Evolutionary conservation across 2,113 vertebrate species (phyloP).

Genomic region (Strigops habroptila): DNA sequence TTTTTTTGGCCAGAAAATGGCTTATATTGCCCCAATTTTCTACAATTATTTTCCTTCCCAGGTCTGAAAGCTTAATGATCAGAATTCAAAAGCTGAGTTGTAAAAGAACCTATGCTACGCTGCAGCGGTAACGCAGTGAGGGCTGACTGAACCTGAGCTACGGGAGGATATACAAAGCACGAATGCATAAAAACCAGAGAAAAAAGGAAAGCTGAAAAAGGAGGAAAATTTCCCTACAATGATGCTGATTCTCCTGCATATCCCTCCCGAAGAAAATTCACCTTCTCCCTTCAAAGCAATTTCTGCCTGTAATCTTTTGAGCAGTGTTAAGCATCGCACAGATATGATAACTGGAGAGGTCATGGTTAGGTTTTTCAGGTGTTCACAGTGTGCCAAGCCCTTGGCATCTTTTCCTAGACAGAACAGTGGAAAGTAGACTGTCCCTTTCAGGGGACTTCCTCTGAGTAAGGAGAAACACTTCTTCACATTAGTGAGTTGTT

Average conservation of each 20-base stretch:
- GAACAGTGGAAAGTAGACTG: neutral
- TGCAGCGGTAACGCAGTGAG: neutral
- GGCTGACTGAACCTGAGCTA: neutral
- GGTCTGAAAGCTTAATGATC: neutral
- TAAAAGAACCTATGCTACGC: neutral
- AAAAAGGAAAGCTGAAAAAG: neutral
- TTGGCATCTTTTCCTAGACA: neutral
- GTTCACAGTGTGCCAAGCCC: neutral
- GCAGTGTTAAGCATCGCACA: neutral
- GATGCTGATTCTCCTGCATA: neutral
- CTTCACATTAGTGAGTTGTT: neutral
- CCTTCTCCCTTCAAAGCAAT: neutral
- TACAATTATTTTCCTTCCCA: slow-evolving; percentile 1
- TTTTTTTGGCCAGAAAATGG: neutral
- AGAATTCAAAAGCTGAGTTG: neutral
- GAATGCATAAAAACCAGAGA: neutral
- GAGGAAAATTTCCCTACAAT: neutral
- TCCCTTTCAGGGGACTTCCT: neutral
- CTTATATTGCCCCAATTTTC: slow-evolving; percentile 25
- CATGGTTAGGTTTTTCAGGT: neutral
- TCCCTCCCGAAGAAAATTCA: neutral
- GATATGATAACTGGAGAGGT: neutral
- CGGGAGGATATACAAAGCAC: neutral
- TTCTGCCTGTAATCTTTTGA: neutral
- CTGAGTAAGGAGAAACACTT: neutral